Base-by-base conservation (phyloP, 2,888 invertebrate genomes). In the Chouioia cunea region DNA sequence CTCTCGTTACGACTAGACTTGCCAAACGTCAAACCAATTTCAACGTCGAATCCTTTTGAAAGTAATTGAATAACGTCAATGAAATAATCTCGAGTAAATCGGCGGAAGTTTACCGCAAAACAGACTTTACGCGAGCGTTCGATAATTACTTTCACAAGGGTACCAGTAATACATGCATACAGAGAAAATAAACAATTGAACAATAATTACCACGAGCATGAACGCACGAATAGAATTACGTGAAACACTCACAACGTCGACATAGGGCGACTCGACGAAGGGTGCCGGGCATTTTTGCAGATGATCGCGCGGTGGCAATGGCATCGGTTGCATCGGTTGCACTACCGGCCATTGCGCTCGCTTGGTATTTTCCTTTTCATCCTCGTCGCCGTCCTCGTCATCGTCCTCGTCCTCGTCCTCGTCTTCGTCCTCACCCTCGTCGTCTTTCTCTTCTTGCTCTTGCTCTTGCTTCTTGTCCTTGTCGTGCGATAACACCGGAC, bases 181-280 rank as follows among this genome's bases (percentile, higher is more conserved):
- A 27, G 27, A 27, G 3, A 27, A 27, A 6, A 27, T 4, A 43
- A 36, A 58, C 44, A 50, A 53, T 62, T 18, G 18, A 57, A n/a
- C 10, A 6, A 58, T 48, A 70, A 65, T 70, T 70, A 70, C 70
- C 65, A 70, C 66, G 20, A 73, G 70, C 70, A 60, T 67, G 70
- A 73, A 76, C 71, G 76, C 77, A 79, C 81, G 78, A 76, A 69
- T 66, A 59, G 52, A 50, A 63, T 59, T 65, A 52, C 56, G 65
- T 18, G 64, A 65, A 15, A 53, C 16, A 76, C 77, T 78, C 76
- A 83, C 83, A 76, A 78, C 79, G 56, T 83, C 80, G 47, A 79
- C 88, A 2, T 89, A 87, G 0, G 89, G 88, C 0, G 89, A 87
- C 63, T 89, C 86, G 8, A 90, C 88, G 77, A 90, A 89, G 52